Percentiles rank a stretch among this genome's conserved stretches.
These are phyloP conservation scores for Drosophila ustulata DNA, from an alignment of 2,888 invertebrate species.

Conservation along the genomic window DNA sequence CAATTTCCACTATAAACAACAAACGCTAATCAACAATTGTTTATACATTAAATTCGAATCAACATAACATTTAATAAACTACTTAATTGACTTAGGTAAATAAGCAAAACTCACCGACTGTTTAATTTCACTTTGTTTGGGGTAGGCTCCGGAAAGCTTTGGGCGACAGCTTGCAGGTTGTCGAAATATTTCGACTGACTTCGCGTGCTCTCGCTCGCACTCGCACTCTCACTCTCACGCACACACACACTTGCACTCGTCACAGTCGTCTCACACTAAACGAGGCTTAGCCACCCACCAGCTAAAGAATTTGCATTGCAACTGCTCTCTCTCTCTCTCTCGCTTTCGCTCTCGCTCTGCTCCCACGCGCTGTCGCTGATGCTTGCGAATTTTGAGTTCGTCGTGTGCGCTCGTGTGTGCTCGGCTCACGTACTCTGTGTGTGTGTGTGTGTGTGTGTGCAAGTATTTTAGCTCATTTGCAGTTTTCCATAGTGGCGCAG, in stretches of 20 bases:
- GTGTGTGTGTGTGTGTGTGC: constrained; percentile 7
- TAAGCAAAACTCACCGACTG: too few relatives aligned
- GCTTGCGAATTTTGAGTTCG: constrained; percentile 41
- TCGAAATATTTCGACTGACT: constrained; percentile 20
- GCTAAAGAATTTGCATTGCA: constrained; percentile 62
- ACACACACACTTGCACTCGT: background rate
- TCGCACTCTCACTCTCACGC: background rate
- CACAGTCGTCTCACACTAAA: background rate
- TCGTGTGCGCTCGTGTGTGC: constrained; percentile 5
- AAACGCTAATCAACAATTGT: background rate
- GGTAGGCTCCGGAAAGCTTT: constrained; percentile 16
- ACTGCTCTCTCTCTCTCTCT: constrained; percentile 44
- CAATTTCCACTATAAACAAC: constrained; percentile 11
- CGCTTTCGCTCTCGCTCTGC: constrained; percentile 16
- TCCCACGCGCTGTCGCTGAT: constrained; percentile 46
- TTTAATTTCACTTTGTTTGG: constrained; percentile 5
- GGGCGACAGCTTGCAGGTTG: constrained; percentile 29
- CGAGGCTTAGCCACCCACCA: constrained; percentile 50
- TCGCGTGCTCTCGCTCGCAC: constrained; percentile 11
- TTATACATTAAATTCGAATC: background rate
- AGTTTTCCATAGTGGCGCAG: constrained; percentile 72
- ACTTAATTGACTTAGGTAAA: background rate
- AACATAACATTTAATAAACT: background rate
- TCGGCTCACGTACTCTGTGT: background rate
- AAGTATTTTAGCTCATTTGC: constrained; percentile 62